A percentile compares a stretch with the other conserved stretches of the same genome.
Conservation (phyloP, 2,888 invertebrate species). For the Halictus quadricinctus region DNA sequence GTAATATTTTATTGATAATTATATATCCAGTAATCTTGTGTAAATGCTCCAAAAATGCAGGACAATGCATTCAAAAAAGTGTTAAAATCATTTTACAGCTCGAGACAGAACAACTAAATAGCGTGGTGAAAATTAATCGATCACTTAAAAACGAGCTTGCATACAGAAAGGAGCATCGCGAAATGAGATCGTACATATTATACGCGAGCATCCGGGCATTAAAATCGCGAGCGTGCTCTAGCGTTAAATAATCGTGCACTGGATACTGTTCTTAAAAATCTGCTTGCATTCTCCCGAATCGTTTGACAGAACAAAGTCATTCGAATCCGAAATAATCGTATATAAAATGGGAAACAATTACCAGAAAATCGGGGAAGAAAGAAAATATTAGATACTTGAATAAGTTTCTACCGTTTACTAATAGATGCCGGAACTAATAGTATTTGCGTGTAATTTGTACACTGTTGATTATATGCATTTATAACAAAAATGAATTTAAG, state of each 20-base stretch:
- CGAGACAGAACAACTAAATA: not conserved
- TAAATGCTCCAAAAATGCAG: too few species aligned
- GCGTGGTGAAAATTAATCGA: not conserved
- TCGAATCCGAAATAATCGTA: not conserved
- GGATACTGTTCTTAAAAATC: not conserved
- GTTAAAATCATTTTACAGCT: not conserved
- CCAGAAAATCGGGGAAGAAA: conserved; percentile 15
- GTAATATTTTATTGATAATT: too few species aligned
- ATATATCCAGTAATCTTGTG: not conserved
- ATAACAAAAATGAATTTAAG: too few species aligned
- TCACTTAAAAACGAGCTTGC: not conserved
- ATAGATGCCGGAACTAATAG: too few species aligned
- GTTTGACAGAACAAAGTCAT: not conserved
- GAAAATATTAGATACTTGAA: conserved; percentile 29
- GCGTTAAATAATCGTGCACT: not conserved
- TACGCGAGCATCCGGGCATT: not conserved
- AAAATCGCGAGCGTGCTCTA: not conserved
- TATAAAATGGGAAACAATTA: conserved; percentile 20
- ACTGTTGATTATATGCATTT: too few species aligned
- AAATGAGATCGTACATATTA: not conserved
- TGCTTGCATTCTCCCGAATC: not conserved
- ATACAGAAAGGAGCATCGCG: not conserved
- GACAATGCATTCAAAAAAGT: not conserved
- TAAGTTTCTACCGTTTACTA: not conserved
- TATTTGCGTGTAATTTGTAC: too few species aligned